Evolutionary conservation across 1,140 invertebrate genomes (phyloP).

Genomic region (Chironomus striatipennis): DNA sequence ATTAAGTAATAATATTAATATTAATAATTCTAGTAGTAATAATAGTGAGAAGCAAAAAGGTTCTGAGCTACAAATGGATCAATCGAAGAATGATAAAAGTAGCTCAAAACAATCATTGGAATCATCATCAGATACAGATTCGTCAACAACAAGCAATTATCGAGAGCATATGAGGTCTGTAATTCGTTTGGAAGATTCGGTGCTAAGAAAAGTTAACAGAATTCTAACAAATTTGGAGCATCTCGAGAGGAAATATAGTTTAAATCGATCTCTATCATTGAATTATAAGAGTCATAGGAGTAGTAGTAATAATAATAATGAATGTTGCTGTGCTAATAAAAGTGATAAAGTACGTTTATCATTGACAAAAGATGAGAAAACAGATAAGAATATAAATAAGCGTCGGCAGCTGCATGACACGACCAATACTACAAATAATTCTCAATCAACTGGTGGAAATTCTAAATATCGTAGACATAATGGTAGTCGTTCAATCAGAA

Average conservation of each 20-base stretch:
- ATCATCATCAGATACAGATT: conserved; percentile 37
- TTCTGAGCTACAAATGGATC: conserved; percentile 24
- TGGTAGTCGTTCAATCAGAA: conserved; percentile 57
- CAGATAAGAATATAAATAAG: conserved; percentile 67
- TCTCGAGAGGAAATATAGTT: conserved; percentile 33
- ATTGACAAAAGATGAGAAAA: conserved; percentile 70
- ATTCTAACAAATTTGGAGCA: conserved; percentile 25
- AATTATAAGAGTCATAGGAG: conserved; percentile 44
- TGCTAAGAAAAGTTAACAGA: conserved; percentile 25
- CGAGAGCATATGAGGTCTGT: conserved; percentile 29
- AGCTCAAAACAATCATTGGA: background rate
- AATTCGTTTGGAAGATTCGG: conserved; percentile 16
- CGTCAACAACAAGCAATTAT: conserved; percentile 38
- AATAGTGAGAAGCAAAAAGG: conserved; percentile 24
- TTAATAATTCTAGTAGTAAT: conserved; percentile 19
- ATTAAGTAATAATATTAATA: conserved; percentile 31
- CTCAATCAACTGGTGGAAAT: conserved; percentile 25
- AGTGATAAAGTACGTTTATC: conserved; percentile 47
- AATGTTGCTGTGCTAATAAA: conserved; percentile 30
- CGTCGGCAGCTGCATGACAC: conserved; percentile 50
- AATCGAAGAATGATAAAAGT: conserved; percentile 21
- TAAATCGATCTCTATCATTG: conserved; percentile 52
- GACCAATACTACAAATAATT: conserved; percentile 5
- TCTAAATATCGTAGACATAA: conserved; percentile 34
- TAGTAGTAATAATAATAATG: conserved; percentile 31